Percentiles rank a stretch among this genome's conserved stretches.
These are phyloP conservation scores for Felis chaus DNA, from an alignment of 2,113 vertebrate species.

Conservation along the genomic window DNA sequence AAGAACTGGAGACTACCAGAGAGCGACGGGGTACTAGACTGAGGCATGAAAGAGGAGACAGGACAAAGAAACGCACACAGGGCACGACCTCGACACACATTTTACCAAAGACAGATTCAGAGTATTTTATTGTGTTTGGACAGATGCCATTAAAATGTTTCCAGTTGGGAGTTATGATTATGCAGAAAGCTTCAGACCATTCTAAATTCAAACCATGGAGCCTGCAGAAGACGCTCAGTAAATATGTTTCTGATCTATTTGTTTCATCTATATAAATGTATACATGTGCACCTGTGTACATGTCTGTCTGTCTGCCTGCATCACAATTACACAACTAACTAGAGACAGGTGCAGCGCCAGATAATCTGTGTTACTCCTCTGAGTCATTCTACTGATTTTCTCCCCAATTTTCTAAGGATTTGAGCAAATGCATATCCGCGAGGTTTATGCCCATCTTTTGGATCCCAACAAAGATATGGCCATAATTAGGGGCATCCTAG, in stretches of 20 bases:
- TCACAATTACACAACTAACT: not conserved
- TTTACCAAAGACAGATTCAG: not conserved
- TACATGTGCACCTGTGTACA: not conserved
- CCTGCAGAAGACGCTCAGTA: not conserved
- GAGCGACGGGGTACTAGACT: not conserved
- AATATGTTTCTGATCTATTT: not conserved
- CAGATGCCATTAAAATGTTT: not conserved
- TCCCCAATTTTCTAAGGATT: not conserved
- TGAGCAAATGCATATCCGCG: not conserved
- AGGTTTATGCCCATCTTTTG: not conserved
- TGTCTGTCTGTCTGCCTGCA: not conserved
- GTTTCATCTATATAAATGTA: not conserved
- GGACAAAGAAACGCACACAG: not conserved
- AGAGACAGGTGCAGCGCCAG: not conserved
- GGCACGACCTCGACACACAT: not conserved
- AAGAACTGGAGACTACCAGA: not conserved
- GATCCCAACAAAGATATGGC: not conserved
- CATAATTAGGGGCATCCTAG: not conserved
- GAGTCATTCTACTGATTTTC: not conserved
- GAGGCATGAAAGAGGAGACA: accelerated
- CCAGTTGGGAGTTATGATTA: not conserved
- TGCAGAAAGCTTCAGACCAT: not conserved
- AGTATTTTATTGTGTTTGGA: not conserved
- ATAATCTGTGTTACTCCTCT: not conserved
- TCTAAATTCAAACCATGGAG: not conserved